A percentile compares a stretch with the other conserved stretches of the same genome.
Evolutionary conservation across 1,140 invertebrate species (phyloP).

Genomic region (Heliconius nattereri): DNA sequence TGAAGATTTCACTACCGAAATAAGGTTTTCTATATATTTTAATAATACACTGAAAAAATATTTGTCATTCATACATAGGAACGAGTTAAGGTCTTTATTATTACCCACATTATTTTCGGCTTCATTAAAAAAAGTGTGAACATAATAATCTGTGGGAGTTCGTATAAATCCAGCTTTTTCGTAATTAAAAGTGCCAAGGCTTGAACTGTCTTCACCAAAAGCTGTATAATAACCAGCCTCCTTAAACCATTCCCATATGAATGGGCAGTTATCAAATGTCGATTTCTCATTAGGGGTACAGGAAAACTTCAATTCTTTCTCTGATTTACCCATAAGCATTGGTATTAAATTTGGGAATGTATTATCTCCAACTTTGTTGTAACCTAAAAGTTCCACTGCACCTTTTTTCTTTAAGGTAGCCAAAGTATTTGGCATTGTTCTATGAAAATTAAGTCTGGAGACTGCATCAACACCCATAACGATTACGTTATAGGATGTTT

Average conservation of each 20-base stretch:
- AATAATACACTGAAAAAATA: conserved; percentile 81
- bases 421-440: conserved; percentile 88
- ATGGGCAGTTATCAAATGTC: conserved; percentile 83
- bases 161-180: conserved; percentile 87
- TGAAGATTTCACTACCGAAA: conserved; percentile 72
- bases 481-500: conserved; percentile 83
- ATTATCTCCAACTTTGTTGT: conserved; percentile 91
- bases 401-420: conserved; percentile 82
- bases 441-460: conserved; percentile 90
- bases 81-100: conserved; percentile 78
- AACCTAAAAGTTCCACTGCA: conserved; percentile 87
- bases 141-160: conserved; percentile 91
- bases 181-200: conserved; percentile 90
- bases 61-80: conserved; percentile 84
- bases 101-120: conserved; percentile 83
- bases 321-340: conserved; percentile 84
- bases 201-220: conserved; percentile 88
- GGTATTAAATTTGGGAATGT: conserved; percentile 91
- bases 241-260: conserved; percentile 90
- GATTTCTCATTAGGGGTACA: conserved; percentile 82
- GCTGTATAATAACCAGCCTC: conserved; percentile 88
- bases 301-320: conserved; percentile 80
- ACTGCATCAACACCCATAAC: conserved; percentile 93
- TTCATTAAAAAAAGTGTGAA: conserved; percentile 86
- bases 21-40: conserved; percentile 83